phyloP scores from a whole-genome alignment of 1,140 invertebrate genomes.

The Megalopta genalis region DNA sequence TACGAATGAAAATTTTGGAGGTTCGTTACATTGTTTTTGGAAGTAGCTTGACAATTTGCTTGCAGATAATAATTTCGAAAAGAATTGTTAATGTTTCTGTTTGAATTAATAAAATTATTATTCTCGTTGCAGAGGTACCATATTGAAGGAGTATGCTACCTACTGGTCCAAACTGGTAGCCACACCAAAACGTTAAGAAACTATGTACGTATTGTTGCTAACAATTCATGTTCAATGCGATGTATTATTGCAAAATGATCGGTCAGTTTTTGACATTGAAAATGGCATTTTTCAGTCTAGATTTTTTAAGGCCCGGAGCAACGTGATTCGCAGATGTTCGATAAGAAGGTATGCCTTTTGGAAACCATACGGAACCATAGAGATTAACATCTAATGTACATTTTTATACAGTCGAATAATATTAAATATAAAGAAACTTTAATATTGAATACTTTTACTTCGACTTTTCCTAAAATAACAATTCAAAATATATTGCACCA shows the following conservation, averaged over 20 bases:
- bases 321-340: neutral
- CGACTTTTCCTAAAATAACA: too few species aligned
- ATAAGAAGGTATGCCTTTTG: neutral
- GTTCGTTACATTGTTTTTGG: too few species aligned
- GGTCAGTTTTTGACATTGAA: neutral
- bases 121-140: constrained; percentile 84
- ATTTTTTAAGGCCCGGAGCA: neutral
- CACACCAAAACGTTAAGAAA: constrained; percentile 24
- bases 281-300: neutral
- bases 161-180: constrained; percentile 84
- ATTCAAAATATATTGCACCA: too few species aligned
- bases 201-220: neutral
- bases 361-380: neutral
- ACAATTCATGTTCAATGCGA: too few species aligned
- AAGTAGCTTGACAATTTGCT: too few species aligned
- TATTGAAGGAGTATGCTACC: constrained; percentile 85
- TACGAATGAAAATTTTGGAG: too few species aligned
- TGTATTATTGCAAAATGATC: too few species aligned
- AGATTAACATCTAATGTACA: neutral
- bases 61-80: too few species aligned
- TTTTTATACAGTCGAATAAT: neutral
- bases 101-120: neutral
- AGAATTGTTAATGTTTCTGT: too few species aligned
- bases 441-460: too few species aligned
- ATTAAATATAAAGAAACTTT: neutral